Conservation (phyloP, 2,888 invertebrate species). For the Mycalesis mineus region DNA sequence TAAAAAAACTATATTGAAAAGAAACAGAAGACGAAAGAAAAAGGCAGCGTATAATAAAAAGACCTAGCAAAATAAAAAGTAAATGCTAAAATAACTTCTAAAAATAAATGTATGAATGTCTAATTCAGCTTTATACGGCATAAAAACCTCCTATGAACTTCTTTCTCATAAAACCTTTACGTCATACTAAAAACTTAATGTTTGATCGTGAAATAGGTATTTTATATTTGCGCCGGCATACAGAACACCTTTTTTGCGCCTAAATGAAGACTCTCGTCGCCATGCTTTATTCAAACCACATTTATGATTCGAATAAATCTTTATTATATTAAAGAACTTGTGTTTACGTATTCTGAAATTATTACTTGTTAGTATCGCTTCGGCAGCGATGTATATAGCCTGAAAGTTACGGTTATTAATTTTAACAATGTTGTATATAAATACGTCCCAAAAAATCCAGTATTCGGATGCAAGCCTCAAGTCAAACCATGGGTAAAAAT, state of each 20-base stretch:
- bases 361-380: no score
- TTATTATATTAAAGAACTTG: neutral
- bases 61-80: constrained; percentile 1
- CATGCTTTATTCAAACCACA: constrained; percentile 2
- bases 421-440: no score
- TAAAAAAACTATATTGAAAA: no score
- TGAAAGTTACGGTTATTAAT: no score
- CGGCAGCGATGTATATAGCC: no score
- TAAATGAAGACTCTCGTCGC: constrained; percentile 10
- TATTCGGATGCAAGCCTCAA: no score
- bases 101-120: constrained; percentile 14
- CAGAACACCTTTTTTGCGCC: constrained; percentile 14
- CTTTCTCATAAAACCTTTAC: constrained; percentile 21
- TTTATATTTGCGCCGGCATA: constrained; percentile 17
- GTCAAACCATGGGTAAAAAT: no score
- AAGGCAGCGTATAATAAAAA: neutral
- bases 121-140: constrained; percentile 12
- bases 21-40: no score
- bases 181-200: constrained; percentile 25
- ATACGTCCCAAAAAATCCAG: no score
- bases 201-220: constrained; percentile 26
- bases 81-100: constrained; percentile 4
- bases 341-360: neutral
- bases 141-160: constrained; percentile 23
- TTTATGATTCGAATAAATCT: constrained; percentile 2